These are phyloP conservation scores for Proterorhinus semilunaris DNA, from an alignment of 2,113 vertebrate species.

Conservation along the genomic window DNA sequence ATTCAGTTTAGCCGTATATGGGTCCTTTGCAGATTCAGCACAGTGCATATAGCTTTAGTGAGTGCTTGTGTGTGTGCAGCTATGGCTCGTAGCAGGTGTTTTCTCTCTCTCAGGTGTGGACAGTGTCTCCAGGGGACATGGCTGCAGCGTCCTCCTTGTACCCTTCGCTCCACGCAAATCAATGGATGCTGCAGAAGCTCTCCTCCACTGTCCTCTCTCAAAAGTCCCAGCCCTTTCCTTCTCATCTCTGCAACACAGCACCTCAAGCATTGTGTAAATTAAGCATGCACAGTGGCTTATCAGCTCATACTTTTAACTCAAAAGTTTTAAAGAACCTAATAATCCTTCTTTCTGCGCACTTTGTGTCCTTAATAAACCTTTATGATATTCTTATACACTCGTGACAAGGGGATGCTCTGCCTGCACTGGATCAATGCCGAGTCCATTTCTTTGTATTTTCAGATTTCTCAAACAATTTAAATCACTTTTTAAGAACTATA, in stretches of 20 bases:
- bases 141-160: slow-evolving; percentile 48
- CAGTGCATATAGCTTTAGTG: not conserved
- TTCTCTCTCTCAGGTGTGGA: slow-evolving; percentile 26
- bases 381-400: not conserved
- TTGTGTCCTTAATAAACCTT: not conserved
- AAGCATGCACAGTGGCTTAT: not conserved
- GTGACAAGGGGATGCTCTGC: not conserved
- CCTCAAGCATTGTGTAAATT: not conserved
- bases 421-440: not conserved
- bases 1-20: too few relatives aligned
- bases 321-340: not conserved
- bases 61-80: slow-evolving; percentile 7
- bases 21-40: slow-evolving; percentile 39
- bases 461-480: not conserved
- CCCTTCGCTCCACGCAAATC: slow-evolving; percentile 54
- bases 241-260: not conserved
- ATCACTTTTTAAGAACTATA: too few relatives aligned
- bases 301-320: not conserved
- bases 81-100: slow-evolving; percentile 11
- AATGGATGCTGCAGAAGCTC: slow-evolving; percentile 47
- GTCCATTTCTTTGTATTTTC: not conserved
- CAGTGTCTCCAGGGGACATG: slow-evolving; percentile 44
- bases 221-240: slow-evolving; percentile 13
- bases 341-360: not conserved
- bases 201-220: slow-evolving; percentile 29